Percentiles rank a stretch among this genome's conserved stretches.
Conservation (phyloP, 2,797 vertebrate genomes). For the Cyclopterus lumpus region DNA sequence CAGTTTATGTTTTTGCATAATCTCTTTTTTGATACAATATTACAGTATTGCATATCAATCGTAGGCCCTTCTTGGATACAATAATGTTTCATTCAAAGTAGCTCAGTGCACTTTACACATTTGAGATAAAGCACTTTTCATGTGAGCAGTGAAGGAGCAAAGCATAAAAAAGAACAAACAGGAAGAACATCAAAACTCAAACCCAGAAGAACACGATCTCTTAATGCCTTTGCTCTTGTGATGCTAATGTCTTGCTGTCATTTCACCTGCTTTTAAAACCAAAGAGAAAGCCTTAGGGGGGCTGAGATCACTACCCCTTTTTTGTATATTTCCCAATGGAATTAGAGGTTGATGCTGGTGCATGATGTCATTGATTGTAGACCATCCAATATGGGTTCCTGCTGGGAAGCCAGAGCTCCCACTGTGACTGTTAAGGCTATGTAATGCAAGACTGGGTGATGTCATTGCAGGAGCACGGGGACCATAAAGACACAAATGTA, state of each 20-base stretch:
- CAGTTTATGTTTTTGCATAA: neutral
- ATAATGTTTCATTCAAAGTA: conserved; percentile 8
- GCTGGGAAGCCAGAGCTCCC: conserved; percentile 69
- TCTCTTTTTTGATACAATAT: neutral
- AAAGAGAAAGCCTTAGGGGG: neutral
- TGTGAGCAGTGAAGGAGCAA: neutral
- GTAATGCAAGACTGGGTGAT: conserved; percentile 78
- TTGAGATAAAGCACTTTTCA: neutral
- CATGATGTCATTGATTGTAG: conserved; percentile 77
- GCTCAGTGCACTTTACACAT: neutral
- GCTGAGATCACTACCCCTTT: conserved; percentile 53
- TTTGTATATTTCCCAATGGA: conserved; percentile 43
- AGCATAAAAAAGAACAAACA: conserved; percentile 13
- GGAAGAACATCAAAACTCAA: conserved; percentile 25
- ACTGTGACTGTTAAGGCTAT: conserved; percentile 64
- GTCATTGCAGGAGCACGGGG: conserved; percentile 61
- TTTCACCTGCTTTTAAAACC: conserved; percentile 37
- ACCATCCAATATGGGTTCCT: conserved; percentile 67
- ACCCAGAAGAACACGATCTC: conserved; percentile 12
- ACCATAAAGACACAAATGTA: conserved; percentile 20
- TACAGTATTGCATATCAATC: neutral
- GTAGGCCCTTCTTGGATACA: neutral
- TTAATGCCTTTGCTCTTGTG: conserved; percentile 28
- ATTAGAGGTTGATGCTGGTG: conserved; percentile 49
- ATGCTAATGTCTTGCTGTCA: conserved; percentile 43